Percentiles rank a stretch among this genome's conserved stretches.
phyloP scores from a whole-genome alignment of 2,113 vertebrate species.

The Coracopsis vasa region DNA sequence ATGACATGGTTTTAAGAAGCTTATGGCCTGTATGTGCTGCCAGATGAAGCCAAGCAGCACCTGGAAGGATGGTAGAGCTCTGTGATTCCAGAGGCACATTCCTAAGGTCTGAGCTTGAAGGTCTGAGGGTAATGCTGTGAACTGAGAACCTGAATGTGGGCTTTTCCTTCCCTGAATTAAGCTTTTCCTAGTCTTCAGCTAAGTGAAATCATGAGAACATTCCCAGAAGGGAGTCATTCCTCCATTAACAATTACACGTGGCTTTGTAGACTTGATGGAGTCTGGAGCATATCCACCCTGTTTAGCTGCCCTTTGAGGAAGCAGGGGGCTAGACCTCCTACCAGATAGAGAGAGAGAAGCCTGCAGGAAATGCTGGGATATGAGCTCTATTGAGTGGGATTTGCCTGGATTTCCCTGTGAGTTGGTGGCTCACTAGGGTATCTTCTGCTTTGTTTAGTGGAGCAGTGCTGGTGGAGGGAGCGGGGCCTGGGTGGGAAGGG shows the following conservation, averaged over 20 bases:
- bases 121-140: not conserved
- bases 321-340: not conserved
- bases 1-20: not conserved
- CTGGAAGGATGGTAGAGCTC: not conserved
- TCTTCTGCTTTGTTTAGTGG: not conserved
- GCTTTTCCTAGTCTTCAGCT: constrained; percentile 21
- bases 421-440: not conserved
- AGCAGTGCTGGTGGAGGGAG: constrained; percentile 7
- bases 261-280: not conserved
- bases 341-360: not conserved
- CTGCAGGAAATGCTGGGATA: not conserved
- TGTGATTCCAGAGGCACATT: not conserved
- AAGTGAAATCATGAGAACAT: constrained; percentile 2
- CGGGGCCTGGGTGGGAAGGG: constrained; percentile 37
- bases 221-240: not conserved
- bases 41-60: not conserved
- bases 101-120: not conserved
- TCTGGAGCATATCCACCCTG: not conserved
- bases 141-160: not conserved
- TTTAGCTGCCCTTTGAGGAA: not conserved
- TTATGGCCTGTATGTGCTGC: not conserved
- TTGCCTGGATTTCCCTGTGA: not conserved
- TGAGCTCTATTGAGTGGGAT: not conserved
- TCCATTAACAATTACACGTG: not conserved
- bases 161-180: constrained; percentile 6